Conservation (phyloP, 2,888 invertebrate genomes). For the Lasioglossum zephyrum region DNA sequence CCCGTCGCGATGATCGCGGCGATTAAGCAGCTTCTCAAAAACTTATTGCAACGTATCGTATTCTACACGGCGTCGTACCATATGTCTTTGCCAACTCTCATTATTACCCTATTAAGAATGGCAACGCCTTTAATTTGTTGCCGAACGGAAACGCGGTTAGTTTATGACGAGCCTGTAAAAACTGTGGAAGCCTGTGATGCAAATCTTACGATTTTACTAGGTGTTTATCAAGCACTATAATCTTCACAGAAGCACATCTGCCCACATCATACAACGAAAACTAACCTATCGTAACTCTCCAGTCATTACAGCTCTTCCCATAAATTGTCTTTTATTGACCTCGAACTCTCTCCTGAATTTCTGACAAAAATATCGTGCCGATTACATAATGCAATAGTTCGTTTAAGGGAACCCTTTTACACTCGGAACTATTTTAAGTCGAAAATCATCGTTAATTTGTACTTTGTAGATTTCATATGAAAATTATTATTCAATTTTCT, state of each 20-base stretch:
- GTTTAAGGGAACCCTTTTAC: too few relatives aligned
- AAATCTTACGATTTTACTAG: conserved; percentile 37
- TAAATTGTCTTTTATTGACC: neutral
- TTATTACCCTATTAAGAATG: conserved; percentile 41
- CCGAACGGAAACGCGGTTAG: conserved; percentile 30
- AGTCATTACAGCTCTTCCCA: neutral
- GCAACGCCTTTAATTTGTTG: conserved; percentile 31
- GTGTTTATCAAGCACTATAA: conserved; percentile 30
- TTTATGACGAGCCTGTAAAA: conserved; percentile 28
- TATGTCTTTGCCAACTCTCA: conserved; percentile 36
- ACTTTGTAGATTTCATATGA: too few relatives aligned
- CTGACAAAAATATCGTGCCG: neutral
- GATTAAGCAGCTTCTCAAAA: conserved; percentile 50
- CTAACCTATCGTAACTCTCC: neutral
- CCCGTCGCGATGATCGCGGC: conserved; percentile 35
- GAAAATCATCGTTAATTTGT: too few relatives aligned
- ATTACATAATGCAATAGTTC: too few relatives aligned
- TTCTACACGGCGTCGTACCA: conserved; percentile 32
- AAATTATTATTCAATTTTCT: too few relatives aligned
- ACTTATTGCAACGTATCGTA: conserved; percentile 40
- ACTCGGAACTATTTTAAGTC: too few relatives aligned
- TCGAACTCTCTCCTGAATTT: too few relatives aligned
- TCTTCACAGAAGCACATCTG: conserved; percentile 23
- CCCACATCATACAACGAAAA: neutral
- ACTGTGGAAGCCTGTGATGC: neutral